Percentiles rank a stretch among this genome's conserved stretches.
Evolutionary conservation across 1,140 invertebrate species (phyloP).

Genomic region (Brachionus koreanus): DNA sequence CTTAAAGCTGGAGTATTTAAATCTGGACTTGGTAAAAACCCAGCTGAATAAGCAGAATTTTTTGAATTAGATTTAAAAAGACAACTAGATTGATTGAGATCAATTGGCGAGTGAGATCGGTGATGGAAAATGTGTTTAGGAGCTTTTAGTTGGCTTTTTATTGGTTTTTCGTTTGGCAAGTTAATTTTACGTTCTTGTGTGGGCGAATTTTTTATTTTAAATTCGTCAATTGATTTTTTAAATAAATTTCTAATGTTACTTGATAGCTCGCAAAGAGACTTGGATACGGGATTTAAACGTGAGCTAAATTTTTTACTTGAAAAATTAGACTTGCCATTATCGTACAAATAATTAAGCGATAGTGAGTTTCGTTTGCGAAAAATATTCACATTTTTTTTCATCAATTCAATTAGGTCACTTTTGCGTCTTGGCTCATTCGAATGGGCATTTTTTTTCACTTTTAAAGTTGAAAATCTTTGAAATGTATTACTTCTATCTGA

Average conservation of each 20-base stretch:
- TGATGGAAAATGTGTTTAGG: not conserved
- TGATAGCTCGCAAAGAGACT: not conserved
- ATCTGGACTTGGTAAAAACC: constrained; percentile 23
- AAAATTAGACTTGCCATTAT: not conserved
- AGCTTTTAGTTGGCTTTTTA: not conserved
- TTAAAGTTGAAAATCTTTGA: no score
- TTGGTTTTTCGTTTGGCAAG: not conserved
- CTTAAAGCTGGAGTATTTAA: not conserved
- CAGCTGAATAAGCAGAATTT: constrained; percentile 17
- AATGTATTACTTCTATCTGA: not conserved
- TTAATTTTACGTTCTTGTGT: not conserved
- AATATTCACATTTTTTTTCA: constrained; percentile 4
- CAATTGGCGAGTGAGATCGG: not conserved
- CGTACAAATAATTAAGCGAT: not conserved
- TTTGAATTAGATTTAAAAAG: not conserved
- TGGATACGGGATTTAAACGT: not conserved
- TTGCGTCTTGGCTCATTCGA: not conserved
- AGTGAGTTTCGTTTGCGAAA: not conserved
- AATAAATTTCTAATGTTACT: constrained; percentile 2
- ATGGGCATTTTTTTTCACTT: not conserved
- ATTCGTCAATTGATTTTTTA: not conserved
- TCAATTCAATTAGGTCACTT: not conserved
- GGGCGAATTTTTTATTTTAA: not conserved
- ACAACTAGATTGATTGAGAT: not conserved
- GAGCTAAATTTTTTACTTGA: not conserved